These are phyloP conservation scores for Oncorhynchus keta DNA, from an alignment of 2,113 vertebrate genomes.

Conservation along the genomic window DNA sequence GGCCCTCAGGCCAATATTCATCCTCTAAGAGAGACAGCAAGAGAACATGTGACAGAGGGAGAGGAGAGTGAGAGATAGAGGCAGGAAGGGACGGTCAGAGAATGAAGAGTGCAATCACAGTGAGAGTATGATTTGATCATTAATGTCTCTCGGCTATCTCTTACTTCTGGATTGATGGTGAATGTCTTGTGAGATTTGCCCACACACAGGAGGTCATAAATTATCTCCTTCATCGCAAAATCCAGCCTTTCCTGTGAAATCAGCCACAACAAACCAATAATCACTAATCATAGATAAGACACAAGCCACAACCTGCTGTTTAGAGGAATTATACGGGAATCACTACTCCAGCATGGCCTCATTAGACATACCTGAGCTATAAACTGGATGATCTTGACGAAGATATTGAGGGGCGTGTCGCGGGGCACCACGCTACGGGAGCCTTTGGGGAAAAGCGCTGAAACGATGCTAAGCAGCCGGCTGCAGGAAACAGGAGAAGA, in stretches of 20 bases:
- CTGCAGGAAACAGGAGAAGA: slow-evolving; percentile 57
- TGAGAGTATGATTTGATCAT: not conserved
- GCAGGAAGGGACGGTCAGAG: not conserved
- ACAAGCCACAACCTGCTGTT: not conserved
- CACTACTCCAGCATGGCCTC: not conserved
- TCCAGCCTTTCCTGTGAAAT: slow-evolving; percentile 93
- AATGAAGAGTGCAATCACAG: not conserved
- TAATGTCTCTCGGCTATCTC: not conserved
- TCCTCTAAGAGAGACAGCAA: slow-evolving; percentile 78
- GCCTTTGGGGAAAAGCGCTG: slow-evolving; percentile 99
- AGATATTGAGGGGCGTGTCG: slow-evolving; percentile 98
- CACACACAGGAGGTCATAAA: slow-evolving; percentile 99
- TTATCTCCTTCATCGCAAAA: slow-evolving; percentile 99
- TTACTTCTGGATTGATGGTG: slow-evolving; percentile 98
- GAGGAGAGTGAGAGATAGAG: too few relatives aligned
- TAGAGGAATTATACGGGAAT: not conserved
- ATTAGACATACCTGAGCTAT: slow-evolving; percentile 93
- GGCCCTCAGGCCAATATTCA: slow-evolving; percentile 97
- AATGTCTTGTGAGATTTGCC: slow-evolving; percentile 98
- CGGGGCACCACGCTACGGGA: slow-evolving; percentile 97
- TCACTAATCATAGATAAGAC: not conserved
- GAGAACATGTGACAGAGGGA: not conserved
- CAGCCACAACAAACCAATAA: slow-evolving; percentile 12
- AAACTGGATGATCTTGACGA: slow-evolving; percentile 99
- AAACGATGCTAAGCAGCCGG: slow-evolving; percentile 97